Conservation (phyloP, 2,113 vertebrate genomes). For the Anguilla rostrata region DNA sequence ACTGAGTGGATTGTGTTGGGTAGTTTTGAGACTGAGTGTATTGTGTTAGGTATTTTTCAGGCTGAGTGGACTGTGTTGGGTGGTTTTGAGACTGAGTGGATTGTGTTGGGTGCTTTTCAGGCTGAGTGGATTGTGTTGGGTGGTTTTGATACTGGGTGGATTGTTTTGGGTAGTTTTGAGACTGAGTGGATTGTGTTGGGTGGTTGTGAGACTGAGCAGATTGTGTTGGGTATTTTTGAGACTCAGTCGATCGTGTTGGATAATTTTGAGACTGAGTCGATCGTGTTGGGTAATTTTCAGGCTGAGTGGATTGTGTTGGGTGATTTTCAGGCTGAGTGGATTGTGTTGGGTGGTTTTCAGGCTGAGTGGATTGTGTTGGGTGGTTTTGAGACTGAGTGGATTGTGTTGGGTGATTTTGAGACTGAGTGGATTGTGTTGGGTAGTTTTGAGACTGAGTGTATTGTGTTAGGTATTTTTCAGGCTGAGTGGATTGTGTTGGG, state of each 20-base stretch:
- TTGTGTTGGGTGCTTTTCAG: conserved; percentile 48
- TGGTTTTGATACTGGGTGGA: not conserved
- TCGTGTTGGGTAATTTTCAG: not conserved
- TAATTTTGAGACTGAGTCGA: not conserved
- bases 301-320: too few relatives aligned
- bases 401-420: not conserved
- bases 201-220: not conserved
- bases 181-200: too few relatives aligned
- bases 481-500: not conserved
- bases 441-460: not conserved
- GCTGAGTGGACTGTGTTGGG: not conserved
- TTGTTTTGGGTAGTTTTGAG: not conserved
- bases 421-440: not conserved
- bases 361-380: too few relatives aligned
- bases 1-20: not conserved
- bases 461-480: not conserved
- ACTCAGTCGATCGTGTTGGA: too few relatives aligned
- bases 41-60: not conserved
- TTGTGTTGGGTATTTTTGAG: conserved; percentile 11
- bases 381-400: not conserved
- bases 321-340: not conserved
- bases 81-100: not conserved
- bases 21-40: not conserved
- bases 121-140: conserved; percentile 53
- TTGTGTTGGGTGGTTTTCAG: conserved; percentile 6